Conservation (phyloP, 2,888 invertebrate species). For the Dioctria rufipes region DNA sequence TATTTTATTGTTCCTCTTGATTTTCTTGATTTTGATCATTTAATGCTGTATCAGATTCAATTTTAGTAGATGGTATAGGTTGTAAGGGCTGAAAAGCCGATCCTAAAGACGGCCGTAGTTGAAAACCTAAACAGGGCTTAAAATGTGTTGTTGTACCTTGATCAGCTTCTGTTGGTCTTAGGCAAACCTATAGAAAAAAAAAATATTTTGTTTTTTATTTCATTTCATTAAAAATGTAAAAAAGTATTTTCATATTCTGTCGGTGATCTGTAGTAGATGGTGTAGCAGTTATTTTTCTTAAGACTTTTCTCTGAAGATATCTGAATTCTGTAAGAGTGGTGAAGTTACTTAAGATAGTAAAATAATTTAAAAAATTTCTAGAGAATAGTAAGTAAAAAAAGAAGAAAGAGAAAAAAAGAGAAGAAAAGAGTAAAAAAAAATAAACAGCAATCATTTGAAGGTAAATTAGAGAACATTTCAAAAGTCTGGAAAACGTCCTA, state of each 20-base stretch:
- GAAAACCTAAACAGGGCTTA: conserved; percentile 82
- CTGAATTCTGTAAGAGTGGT: too few relatives aligned
- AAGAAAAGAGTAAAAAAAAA: too few relatives aligned
- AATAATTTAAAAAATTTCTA: too few relatives aligned
- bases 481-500: too few relatives aligned
- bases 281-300: too few relatives aligned
- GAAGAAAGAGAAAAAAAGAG: too few relatives aligned
- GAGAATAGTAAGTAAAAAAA: too few relatives aligned
- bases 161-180: conserved; percentile 60
- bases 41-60: conserved; percentile 7
- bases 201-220: neutral
- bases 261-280: too few relatives aligned
- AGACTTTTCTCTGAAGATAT: neutral
- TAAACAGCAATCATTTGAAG: too few relatives aligned
- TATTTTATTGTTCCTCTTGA: conserved; percentile 56
- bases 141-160: conserved; percentile 62
- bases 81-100: conserved; percentile 83
- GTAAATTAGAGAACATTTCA: too few relatives aligned
- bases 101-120: conserved; percentile 83
- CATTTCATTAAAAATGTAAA: neutral
- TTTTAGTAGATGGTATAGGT: conserved; percentile 50
- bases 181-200: conserved; percentile 56
- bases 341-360: too few relatives aligned
- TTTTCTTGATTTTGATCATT: conserved; percentile 53
- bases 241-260: too few relatives aligned